Evolutionary conservation across 2,888 invertebrate species (phyloP), one percentile per base, ranked within the genome.

Genomic region (Chymomyza procnemis): DNA sequence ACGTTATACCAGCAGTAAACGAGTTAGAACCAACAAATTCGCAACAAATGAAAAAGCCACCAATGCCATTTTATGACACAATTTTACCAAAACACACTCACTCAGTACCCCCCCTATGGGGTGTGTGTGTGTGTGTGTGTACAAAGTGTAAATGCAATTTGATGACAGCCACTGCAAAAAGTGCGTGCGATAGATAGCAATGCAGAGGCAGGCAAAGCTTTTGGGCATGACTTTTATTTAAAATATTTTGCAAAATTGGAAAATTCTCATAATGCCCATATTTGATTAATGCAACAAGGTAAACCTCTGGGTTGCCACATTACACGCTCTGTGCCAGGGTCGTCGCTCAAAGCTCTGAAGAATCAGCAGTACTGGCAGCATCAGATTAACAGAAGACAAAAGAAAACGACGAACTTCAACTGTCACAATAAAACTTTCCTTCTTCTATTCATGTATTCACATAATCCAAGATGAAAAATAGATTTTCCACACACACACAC

Each of bases 391-490:
- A 22, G 19, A 54, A 50, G 59, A 66, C 34, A 21, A 21, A 54
- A 69, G 48, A 64, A 64, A 54, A 61, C 48, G 16, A 66, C 60
- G 58, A 71, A 67, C 73, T 70, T 71, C 73, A 73, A 78, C 85
- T 75, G 85, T 76, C 80, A 85, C 81, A 82, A 85, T 82, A 82
- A 82, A 85, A 82, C 76, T 83, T 73, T 63, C 65, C 61, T 70
- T 69, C 34, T 41, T 41, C 78, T 73, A 83, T 85, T 85, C 81
- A 85, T 85, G 81, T 80, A 82, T 82, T 85, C 81, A 69, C 85
- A 82, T 82, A 82, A 82, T 82, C 81, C 81, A 75, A 82, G 85
- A 85, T 82, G 81, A 82, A 82, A 82, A 82, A 82, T 82, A 82
- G 81, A 82, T 82, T 85, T 78, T 68, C 48, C 47, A 14, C 1